Percentiles rank a stretch among this genome's conserved stretches.
Evolutionary conservation across 2,888 invertebrate species (phyloP).

Genomic region (Erebia ligea): DNA sequence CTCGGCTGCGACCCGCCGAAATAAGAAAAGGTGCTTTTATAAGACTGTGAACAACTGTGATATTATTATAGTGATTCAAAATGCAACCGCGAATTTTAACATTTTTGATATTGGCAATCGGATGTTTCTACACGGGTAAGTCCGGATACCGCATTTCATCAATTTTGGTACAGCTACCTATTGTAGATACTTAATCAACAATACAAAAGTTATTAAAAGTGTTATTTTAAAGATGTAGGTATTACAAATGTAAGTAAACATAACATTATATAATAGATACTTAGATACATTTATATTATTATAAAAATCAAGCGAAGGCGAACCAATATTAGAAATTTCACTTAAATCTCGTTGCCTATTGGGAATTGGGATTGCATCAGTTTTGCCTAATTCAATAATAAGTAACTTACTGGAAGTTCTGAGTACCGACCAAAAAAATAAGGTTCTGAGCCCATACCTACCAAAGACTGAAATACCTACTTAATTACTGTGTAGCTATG

Average conservation of each 20-base stretch:
- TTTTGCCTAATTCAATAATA: not conserved
- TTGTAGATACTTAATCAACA: not conserved
- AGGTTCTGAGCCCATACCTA: too few relatives aligned
- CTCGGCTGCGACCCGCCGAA: slow-evolving; percentile 32
- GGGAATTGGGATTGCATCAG: not conserved
- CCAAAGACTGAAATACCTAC: too few relatives aligned
- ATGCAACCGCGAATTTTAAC: slow-evolving; percentile 40
- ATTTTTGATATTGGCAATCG: slow-evolving; percentile 49
- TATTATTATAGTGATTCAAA: slow-evolving; percentile 37
- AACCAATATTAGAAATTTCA: not conserved
- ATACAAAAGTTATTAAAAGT: too few relatives aligned
- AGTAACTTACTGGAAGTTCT: not conserved
- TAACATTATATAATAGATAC: not conserved
- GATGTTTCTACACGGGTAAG: slow-evolving; percentile 56
- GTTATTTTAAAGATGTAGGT: too few relatives aligned
- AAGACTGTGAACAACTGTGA: slow-evolving; percentile 36
- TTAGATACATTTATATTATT: too few relatives aligned
- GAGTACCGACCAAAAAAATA: too few relatives aligned
- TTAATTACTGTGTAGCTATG: too few relatives aligned
- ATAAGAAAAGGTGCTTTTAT: slow-evolving; percentile 46
- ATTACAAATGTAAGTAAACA: too few relatives aligned
- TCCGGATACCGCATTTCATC: not conserved
- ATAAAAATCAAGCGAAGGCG: not conserved
- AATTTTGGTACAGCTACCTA: not conserved
- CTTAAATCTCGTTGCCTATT: not conserved